Evolutionary conservation across 2,797 vertebrate species (phyloP).

Genomic region (Argya squamiceps): DNA sequence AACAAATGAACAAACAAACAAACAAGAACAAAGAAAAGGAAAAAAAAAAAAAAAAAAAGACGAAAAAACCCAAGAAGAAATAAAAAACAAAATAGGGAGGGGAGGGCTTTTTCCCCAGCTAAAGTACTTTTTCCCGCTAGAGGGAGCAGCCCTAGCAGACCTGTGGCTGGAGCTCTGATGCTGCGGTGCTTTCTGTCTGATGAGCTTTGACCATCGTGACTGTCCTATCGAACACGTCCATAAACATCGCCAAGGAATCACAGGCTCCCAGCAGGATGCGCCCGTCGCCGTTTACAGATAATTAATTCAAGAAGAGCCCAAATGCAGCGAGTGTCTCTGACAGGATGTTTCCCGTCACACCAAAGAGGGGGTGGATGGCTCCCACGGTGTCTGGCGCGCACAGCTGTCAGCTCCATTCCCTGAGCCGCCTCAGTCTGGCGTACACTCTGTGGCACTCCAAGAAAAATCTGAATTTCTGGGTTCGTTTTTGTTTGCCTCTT

Average conservation of each 20-base stretch:
- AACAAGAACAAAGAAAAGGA: accelerated
- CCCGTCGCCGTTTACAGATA: neutral
- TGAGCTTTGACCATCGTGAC: neutral
- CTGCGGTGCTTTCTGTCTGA: neutral
- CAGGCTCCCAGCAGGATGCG: neutral
- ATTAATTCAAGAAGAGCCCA: neutral
- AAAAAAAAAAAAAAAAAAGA: too few species aligned
- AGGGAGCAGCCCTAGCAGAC: constrained; percentile 63
- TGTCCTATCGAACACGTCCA: neutral
- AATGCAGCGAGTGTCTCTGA: neutral
- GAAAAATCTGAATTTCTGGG: neutral
- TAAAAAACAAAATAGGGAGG: neutral
- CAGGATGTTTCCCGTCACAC: neutral
- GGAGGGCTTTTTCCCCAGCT: neutral
- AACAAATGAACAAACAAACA: neutral
- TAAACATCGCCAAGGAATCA: neutral
- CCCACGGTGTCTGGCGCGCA: neutral
- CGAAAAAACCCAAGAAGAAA: too few species aligned
- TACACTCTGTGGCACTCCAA: neutral
- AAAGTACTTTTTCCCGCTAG: constrained; percentile 61
- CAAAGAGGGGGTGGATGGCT: neutral
- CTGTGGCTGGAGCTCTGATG: neutral
- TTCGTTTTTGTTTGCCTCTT: neutral
- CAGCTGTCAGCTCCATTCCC: neutral
- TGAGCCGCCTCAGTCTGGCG: neutral